Evolutionary conservation across 2,113 vertebrate genomes (phyloP).

Genomic region (Neogobius melanostomus): DNA sequence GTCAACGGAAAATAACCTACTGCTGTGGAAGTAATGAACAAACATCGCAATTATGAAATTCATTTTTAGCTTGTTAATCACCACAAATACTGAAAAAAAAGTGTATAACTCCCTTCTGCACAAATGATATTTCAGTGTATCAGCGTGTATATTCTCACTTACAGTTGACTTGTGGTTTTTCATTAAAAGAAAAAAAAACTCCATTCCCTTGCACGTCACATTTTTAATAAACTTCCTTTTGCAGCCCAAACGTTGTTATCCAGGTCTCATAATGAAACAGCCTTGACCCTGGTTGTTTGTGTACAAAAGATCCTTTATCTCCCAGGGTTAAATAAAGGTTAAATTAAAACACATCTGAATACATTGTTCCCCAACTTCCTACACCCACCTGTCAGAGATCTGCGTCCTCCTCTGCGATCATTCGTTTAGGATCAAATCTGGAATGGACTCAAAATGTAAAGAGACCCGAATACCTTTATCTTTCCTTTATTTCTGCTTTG

Average conservation of each 20-base stretch:
- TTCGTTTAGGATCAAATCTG: slow-evolving; percentile 62
- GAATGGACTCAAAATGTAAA: slow-evolving; percentile 54
- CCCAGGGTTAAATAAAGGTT: slow-evolving; percentile 48
- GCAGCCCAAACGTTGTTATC: slow-evolving; percentile 23
- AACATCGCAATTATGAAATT: too few relatives aligned
- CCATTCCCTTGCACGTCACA: not conserved
- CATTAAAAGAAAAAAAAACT: slow-evolving; percentile 4
- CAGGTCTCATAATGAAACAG: not conserved
- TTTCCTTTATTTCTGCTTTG: slow-evolving; percentile 60
- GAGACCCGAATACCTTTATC: slow-evolving; percentile 70
- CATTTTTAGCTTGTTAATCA: too few relatives aligned
- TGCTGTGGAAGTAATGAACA: too few relatives aligned
- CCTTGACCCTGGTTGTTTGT: slow-evolving; percentile 32
- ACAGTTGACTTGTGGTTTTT: not conserved
- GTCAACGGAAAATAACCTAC: too few relatives aligned
- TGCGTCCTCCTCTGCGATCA: slow-evolving; percentile 49
- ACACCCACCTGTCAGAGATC: slow-evolving; percentile 32
- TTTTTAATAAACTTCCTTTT: slow-evolving; percentile 28
- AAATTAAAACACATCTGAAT: slow-evolving; percentile 52
- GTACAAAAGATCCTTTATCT: slow-evolving; percentile 29
- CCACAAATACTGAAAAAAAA: too few relatives aligned
- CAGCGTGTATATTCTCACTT: too few relatives aligned
- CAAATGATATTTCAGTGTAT: too few relatives aligned
- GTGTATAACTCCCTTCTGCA: too few relatives aligned
- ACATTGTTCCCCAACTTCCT: slow-evolving; percentile 27